Conservation (phyloP, 2,113 vertebrate genomes). For the Oophaga pumilio region DNA sequence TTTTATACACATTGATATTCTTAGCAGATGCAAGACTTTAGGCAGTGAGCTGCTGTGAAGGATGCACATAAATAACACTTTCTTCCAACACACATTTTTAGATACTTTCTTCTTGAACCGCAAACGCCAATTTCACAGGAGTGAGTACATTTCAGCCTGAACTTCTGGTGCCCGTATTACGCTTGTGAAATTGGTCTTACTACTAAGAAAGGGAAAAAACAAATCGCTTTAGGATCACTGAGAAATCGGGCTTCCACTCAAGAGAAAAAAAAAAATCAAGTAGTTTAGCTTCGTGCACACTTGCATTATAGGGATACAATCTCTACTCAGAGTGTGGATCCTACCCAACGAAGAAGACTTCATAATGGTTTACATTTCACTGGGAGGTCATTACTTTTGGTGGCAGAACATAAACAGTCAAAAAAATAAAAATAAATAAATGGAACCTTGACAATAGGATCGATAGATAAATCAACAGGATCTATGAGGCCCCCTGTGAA, state of each 20-base stretch:
- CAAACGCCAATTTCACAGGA: no score
- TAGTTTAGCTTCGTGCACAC: background rate
- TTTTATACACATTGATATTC: background rate
- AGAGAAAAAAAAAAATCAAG: background rate
- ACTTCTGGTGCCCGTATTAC: no score
- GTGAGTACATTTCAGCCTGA: no score
- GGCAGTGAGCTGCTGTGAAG: constrained; percentile 51
- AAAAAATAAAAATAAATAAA: no score
- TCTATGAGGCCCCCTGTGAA: background rate
- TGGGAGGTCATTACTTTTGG: no score
- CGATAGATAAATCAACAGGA: background rate
- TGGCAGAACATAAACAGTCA: no score
- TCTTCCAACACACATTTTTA: background rate
- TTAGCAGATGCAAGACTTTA: constrained; percentile 23
- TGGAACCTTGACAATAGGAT: no score
- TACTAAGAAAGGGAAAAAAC: background rate
- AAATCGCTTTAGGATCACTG: background rate
- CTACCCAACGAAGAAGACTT: background rate
- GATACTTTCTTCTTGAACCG: background rate
- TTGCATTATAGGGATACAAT: background rate
- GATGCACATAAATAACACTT: constrained; percentile 20
- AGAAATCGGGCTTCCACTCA: background rate
- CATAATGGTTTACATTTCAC: no score
- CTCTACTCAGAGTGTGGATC: background rate
- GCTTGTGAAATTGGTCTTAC: no score